Evolutionary conservation across 2,113 vertebrate species (phyloP).

Genomic region (Myotis yumanensis): DNA sequence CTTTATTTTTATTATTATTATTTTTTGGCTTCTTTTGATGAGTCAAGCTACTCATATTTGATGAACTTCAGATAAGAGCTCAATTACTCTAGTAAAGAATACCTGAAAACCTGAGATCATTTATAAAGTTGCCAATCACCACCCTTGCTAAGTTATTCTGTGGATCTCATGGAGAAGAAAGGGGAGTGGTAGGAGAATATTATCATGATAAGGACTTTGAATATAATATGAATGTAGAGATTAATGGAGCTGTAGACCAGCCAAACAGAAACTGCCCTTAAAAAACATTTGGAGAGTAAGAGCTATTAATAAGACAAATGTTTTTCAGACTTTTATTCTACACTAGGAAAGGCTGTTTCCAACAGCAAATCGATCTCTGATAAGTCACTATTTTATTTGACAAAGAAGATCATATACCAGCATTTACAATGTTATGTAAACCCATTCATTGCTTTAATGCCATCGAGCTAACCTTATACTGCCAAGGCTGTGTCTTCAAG

Average conservation of each 20-base stretch:
- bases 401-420: constrained; percentile 70
- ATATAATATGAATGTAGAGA: constrained; percentile 10
- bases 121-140: constrained; percentile 17
- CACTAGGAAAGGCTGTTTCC: constrained; percentile 68
- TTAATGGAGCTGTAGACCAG: constrained; percentile 51
- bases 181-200: not conserved
- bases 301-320: constrained; percentile 68
- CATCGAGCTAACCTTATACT: constrained; percentile 67
- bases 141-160: not conserved
- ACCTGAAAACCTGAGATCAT: constrained; percentile 2
- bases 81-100: constrained; percentile 12
- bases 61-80: constrained; percentile 36
- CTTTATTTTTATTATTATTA: not conserved
- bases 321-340: constrained; percentile 69
- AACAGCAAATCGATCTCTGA: constrained; percentile 74
- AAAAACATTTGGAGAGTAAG: constrained; percentile 46
- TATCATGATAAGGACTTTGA: not conserved
- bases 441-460: constrained; percentile 75
- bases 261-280: constrained; percentile 67
- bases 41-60: constrained; percentile 39
- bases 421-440: constrained; percentile 78
- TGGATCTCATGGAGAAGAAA: not conserved
- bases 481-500: constrained; percentile 75
- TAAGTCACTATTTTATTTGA: constrained; percentile 74
- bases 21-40: not conserved